A percentile compares a stretch with the other conserved stretches of the same genome.
phyloP scores from a whole-genome alignment of 2,888 invertebrate species.

The Palloptera scutellata region DNA sequence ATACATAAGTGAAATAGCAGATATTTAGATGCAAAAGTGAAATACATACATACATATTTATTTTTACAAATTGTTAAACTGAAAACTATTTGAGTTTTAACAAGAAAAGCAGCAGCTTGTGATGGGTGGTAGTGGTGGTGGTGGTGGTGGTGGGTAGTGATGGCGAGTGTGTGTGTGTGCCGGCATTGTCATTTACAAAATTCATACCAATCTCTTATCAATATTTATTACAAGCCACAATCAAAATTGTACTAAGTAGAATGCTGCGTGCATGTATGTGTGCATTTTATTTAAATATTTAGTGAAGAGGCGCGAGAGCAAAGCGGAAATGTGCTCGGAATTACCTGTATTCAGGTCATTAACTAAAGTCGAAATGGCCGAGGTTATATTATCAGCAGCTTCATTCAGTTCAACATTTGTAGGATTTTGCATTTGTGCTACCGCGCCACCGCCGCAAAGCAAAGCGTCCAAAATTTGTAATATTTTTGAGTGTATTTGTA shows the following conservation, averaged over 20 bases:
- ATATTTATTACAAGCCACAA: no score
- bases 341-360: constrained; percentile 92
- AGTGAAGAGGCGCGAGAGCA: constrained; percentile 4
- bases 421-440: constrained; percentile 55
- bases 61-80: background rate
- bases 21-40: no score
- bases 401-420: constrained; percentile 88
- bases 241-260: background rate
- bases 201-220: no score
- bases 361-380: constrained; percentile 97
- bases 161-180: no score
- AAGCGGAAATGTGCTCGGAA: background rate
- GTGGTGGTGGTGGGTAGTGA: background rate
- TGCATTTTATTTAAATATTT: background rate
- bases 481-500: background rate
- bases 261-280: constrained; percentile 1
- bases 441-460: background rate
- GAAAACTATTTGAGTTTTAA: background rate
- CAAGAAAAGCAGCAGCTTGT: constrained; percentile 11
- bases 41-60: background rate
- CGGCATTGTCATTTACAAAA: no score
- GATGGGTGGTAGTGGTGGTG: background rate
- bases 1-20: background rate
- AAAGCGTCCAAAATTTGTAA: background rate
- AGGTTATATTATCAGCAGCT: constrained; percentile 96